Evolutionary conservation across 2,113 vertebrate genomes (phyloP).

Genomic region (Pedionomus torquatus): DNA sequence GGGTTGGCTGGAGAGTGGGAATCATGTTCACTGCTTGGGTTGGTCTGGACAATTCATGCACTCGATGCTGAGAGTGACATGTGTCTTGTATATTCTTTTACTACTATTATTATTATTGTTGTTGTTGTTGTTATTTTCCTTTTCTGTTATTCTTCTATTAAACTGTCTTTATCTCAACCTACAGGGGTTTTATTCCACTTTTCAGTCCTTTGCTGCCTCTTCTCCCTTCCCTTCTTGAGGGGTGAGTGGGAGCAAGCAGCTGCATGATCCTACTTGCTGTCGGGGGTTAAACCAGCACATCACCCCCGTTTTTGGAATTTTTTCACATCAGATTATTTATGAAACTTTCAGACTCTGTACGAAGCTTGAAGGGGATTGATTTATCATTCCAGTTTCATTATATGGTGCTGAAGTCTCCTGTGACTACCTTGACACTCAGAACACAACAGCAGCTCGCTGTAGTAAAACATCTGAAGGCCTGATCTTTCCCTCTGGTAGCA

Average conservation of each 20-base stretch:
- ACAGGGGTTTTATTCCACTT: not conserved
- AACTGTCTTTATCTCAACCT: not conserved
- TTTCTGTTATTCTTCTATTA: not conserved
- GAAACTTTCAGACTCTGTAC: not conserved
- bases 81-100: not conserved
- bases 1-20: not conserved
- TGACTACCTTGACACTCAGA: not conserved
- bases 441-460: fast-evolving
- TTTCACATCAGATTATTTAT: not conserved
- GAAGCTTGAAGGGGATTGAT: not conserved
- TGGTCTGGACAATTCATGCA: not conserved
- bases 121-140: not conserved
- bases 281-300: not conserved
- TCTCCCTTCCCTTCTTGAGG: not conserved
- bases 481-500: not conserved
- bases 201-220: not conserved
- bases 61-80: not conserved
- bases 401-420: not conserved
- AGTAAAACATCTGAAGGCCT: not conserved
- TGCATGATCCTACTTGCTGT: not conserved
- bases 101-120: not conserved
- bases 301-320: not conserved
- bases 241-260: not conserved
- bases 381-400: not conserved
- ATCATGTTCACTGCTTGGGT: not conserved